Conservation (phyloP, 2,797 vertebrate species). For the Falco novaeseelandiae region DNA sequence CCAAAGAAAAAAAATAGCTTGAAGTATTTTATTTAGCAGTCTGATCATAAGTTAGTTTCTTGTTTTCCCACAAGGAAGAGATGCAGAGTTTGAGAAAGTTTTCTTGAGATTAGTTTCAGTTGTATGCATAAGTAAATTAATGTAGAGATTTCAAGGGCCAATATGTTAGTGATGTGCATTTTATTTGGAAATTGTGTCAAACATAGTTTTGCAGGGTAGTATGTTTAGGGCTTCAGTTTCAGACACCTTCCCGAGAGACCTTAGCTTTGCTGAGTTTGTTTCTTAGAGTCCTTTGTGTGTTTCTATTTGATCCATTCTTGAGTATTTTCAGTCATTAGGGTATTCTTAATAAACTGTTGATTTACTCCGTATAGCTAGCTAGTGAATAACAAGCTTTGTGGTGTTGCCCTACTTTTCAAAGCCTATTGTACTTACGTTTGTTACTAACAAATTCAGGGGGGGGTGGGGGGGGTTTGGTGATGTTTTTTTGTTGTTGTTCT, state of each 20-base stretch:
- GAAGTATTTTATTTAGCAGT: not conserved
- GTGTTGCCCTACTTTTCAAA: conserved; percentile 7
- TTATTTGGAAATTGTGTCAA: not conserved
- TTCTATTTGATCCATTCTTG: not conserved
- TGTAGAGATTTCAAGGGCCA: not conserved
- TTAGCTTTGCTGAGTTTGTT: not conserved
- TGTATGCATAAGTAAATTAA: not conserved
- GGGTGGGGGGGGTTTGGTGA: not conserved
- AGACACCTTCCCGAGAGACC: not conserved
- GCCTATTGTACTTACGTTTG: not conserved
- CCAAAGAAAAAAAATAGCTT: not conserved
- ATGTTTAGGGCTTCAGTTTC: not conserved
- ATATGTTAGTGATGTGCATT: not conserved
- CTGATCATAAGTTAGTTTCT: not conserved
- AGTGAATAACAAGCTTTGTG: conserved; percentile 34
- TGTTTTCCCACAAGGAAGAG: not conserved
- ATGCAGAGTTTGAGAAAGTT: not conserved
- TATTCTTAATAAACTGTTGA: not conserved
- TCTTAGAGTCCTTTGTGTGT: not conserved
- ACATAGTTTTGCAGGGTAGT: not conserved
- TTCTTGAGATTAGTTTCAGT: not conserved
- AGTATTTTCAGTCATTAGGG: not conserved
- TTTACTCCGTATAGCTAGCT: not conserved
- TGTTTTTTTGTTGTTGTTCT: not conserved
- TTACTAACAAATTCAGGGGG: not conserved